Conservation (phyloP, 1,140 invertebrate species). For the Phthorimaea operculella region DNA sequence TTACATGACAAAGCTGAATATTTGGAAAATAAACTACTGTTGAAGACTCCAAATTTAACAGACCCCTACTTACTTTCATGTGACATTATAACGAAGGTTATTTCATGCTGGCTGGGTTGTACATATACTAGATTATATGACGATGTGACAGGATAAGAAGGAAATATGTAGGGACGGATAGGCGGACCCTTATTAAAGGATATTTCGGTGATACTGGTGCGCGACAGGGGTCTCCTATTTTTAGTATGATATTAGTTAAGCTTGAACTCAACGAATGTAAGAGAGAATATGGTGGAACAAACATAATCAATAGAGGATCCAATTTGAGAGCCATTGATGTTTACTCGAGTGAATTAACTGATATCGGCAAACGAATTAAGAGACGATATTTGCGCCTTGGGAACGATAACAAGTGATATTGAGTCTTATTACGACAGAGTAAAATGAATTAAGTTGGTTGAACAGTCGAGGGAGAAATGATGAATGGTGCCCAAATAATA, state of each 20-base stretch:
- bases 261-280: too few species aligned
- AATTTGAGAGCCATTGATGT: neutral
- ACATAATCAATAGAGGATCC: neutral
- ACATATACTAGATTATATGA: slow-evolving; percentile 20
- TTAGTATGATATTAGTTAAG: neutral
- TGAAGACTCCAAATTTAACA: slow-evolving; percentile 10
- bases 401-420: too few species aligned
- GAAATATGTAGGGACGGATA: slow-evolving; percentile 27
- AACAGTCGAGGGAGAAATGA: too few species aligned
- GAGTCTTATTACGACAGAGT: too few species aligned
- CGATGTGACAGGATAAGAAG: slow-evolving; percentile 23
- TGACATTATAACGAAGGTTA: slow-evolving; percentile 9
- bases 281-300: neutral
- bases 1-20: slow-evolving; percentile 21
- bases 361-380: too few species aligned
- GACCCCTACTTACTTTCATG: slow-evolving; percentile 5
- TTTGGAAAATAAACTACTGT: slow-evolving; percentile 21
- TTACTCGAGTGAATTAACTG: neutral
- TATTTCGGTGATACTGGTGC: slow-evolving; percentile 13
- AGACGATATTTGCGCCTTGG: too few species aligned
- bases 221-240: slow-evolving; percentile 1
- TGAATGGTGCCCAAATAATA: too few species aligned
- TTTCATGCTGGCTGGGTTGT: slow-evolving; percentile 10
- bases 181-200: slow-evolving; percentile 25
- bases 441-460: too few species aligned